Evolutionary conservation across 2,888 invertebrate species (phyloP).

Genomic region (Trissolcus brochymenae): DNA sequence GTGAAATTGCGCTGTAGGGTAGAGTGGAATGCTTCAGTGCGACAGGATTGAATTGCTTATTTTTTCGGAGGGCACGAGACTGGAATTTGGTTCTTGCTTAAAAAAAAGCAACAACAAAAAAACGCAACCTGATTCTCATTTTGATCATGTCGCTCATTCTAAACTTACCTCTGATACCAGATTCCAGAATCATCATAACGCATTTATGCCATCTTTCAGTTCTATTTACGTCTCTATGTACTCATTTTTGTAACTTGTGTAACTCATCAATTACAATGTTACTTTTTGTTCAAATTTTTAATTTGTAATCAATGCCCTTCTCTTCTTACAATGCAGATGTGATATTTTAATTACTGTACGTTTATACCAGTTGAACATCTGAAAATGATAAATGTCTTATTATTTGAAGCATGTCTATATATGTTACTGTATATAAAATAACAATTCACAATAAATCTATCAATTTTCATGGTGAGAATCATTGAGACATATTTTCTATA

Average conservation of each 20-base stretch:
- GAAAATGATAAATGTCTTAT: constrained; percentile 24
- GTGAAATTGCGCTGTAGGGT: constrained; percentile 70
- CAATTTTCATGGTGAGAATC: no score
- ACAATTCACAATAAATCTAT: background rate
- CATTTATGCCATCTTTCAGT: constrained; percentile 50
- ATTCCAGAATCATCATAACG: constrained; percentile 51
- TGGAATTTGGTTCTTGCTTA: constrained; percentile 68
- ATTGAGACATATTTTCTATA: no score
- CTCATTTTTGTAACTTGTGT: background rate
- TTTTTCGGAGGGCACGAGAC: constrained; percentile 76
- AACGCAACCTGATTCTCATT: background rate
- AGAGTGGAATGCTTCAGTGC: constrained; percentile 69
- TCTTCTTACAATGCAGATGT: constrained; percentile 14
- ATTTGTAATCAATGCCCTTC: constrained; percentile 3
- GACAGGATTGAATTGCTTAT: constrained; percentile 73
- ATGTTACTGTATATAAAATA: constrained; percentile 30
- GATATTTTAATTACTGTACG: background rate
- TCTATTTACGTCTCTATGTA: constrained; percentile 2
- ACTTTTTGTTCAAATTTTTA: no score
- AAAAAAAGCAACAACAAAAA: no score
- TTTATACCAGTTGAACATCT: constrained; percentile 6
- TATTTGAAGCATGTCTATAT: constrained; percentile 38
- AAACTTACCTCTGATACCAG: constrained; percentile 30
- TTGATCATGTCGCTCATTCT: constrained; percentile 6
- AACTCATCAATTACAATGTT: no score